Percentiles rank a stretch among this genome's conserved stretches.
phyloP scores from a whole-genome alignment of 2,888 invertebrate species.

The Troides helena region DNA sequence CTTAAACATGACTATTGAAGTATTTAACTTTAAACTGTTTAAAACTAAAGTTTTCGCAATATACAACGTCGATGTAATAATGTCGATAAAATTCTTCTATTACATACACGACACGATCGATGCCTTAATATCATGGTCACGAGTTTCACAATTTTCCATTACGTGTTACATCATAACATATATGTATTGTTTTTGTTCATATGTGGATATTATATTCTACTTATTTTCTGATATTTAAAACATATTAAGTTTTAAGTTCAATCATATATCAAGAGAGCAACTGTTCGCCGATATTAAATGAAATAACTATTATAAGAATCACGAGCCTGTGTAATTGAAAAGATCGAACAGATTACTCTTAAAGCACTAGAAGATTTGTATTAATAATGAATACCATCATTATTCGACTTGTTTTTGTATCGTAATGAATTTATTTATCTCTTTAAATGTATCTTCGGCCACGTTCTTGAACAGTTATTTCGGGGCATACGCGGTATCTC shows the following conservation, averaged over 20 bases:
- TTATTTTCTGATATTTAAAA: background rate
- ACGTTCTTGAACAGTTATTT: constrained; percentile 27
- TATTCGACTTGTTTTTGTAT: constrained; percentile 16
- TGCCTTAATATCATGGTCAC: constrained; percentile 25
- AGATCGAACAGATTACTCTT: constrained; percentile 7
- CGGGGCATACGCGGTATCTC: constrained; percentile 49
- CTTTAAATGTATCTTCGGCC: constrained; percentile 44
- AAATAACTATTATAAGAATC: background rate
- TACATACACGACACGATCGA: constrained; percentile 13
- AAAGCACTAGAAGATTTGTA: constrained; percentile 8
- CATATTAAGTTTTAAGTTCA: too few species aligned
- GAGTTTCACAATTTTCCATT: constrained; percentile 27
- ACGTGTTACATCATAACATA: constrained; percentile 3
- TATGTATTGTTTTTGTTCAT: background rate
- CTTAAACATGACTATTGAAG: background rate
- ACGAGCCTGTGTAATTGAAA: constrained; percentile 9
- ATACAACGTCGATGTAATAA: constrained; percentile 1
- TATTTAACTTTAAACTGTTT: background rate
- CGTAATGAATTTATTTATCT: constrained; percentile 48
- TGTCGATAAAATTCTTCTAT: constrained; percentile 25
- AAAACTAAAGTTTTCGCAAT: constrained; percentile 4
- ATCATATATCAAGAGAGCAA: background rate
- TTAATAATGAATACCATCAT: constrained; percentile 16
- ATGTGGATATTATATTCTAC: background rate
- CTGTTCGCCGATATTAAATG: background rate